phyloP scores from a whole-genome alignment of 2,888 invertebrate genomes.

The Vandiemenella viatica region DNA sequence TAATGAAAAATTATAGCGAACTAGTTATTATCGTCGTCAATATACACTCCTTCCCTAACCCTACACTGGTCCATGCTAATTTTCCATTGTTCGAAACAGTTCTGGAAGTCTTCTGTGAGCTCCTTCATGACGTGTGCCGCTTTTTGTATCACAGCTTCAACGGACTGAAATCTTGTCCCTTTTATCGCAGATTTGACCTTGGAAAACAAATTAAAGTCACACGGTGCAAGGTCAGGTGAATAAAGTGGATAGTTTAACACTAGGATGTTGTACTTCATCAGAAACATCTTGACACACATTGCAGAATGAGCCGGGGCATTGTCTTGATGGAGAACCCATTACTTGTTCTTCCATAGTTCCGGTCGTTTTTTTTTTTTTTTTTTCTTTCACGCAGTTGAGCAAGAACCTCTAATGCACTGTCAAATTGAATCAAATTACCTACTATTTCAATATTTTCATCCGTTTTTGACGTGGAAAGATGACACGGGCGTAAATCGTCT shows the following conservation, averaged over 20 bases:
- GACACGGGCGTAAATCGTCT: neutral
- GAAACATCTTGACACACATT: conserved; percentile 1
- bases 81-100: neutral
- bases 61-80: conserved; percentile 3
- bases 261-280: neutral
- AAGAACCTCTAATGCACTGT: neutral
- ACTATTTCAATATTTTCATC: neutral
- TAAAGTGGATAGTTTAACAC: conserved; percentile 10
- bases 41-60: conserved; percentile 3
- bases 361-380: neutral
- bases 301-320: neutral
- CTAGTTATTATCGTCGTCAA: conserved; percentile 10
- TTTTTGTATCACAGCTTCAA: conserved; percentile 17
- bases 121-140: conserved; percentile 14
- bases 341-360: neutral
- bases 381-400: neutral
- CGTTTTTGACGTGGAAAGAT: neutral
- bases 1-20: conserved; percentile 1
- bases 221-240: conserved; percentile 12
- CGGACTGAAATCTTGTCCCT: neutral
- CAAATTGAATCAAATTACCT: neutral
- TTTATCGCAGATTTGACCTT: conserved; percentile 14
- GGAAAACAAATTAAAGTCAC: conserved; percentile 16
- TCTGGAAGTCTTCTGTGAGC: conserved; percentile 13
- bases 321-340: conserved; percentile 3